Conservation (phyloP, 2,888 invertebrate genomes). For the Camponotus fellah region DNA sequence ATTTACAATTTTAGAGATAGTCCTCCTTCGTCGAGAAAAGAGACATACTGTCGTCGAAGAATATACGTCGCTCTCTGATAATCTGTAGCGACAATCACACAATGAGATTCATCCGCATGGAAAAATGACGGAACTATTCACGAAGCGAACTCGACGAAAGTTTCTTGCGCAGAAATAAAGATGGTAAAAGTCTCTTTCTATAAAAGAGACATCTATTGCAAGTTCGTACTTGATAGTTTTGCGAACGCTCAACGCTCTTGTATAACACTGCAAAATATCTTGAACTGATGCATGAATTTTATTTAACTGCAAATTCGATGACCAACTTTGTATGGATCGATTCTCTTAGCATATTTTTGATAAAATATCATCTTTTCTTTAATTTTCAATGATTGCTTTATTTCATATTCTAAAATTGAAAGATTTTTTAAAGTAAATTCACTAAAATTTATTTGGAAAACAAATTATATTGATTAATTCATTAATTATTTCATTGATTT, state of each 20-base stretch:
- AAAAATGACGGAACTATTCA: constrained; percentile 49
- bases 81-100: constrained; percentile 54
- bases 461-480: background rate
- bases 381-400: background rate
- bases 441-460: background rate
- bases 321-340: background rate
- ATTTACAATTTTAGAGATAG: constrained; percentile 29
- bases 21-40: background rate
- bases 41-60: constrained; percentile 1
- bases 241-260: constrained; percentile 30
- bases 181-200: constrained; percentile 53
- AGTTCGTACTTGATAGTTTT: constrained; percentile 48
- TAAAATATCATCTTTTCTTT: background rate
- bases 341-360: background rate
- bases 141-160: constrained; percentile 53
- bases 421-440: background rate
- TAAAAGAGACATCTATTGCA: constrained; percentile 35
- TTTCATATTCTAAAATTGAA: constrained; percentile 9
- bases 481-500: constrained; percentile 12
- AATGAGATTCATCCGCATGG: constrained; percentile 52
- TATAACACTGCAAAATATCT: background rate
- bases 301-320: background rate
- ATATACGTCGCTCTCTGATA: constrained; percentile 56
- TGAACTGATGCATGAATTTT: background rate
- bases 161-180: constrained; percentile 49